Percentiles rank a stretch among this genome's conserved stretches.
phyloP scores from a whole-genome alignment of 2,888 invertebrate species.

The Cosmia trapezina region DNA sequence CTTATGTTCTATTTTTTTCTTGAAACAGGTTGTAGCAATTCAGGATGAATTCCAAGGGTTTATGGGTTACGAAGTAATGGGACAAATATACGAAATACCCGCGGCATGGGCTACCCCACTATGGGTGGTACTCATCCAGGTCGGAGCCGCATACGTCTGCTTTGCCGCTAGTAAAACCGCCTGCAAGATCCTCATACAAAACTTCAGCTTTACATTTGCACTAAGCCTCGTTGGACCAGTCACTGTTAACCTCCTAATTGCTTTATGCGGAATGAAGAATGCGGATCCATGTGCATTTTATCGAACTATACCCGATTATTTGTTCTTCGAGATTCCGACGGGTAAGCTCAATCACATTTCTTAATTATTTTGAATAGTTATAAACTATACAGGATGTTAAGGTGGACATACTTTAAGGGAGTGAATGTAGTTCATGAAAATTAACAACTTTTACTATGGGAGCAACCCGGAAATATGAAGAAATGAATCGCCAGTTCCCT shows the following conservation, averaged over 20 bases:
- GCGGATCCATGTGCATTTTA: slow-evolving; percentile 92
- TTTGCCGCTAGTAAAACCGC: slow-evolving; percentile 94
- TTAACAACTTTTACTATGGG: background rate
- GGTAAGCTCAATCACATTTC: slow-evolving; percentile 70
- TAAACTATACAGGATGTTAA: background rate
- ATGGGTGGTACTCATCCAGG: slow-evolving; percentile 92
- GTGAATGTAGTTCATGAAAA: background rate
- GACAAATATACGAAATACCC: slow-evolving; percentile 74
- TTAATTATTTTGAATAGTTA: background rate
- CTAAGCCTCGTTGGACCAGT: slow-evolving; percentile 94
- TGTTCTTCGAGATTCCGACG: slow-evolving; percentile 96
- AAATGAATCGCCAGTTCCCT: background rate
- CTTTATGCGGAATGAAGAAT: slow-evolving; percentile 92
- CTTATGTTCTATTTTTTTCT: background rate
- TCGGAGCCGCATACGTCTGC: slow-evolving; percentile 92
- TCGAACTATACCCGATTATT: slow-evolving; percentile 93
- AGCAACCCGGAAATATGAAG: background rate
- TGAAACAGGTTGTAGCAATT: slow-evolving; percentile 84
- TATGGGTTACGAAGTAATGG: slow-evolving; percentile 80
- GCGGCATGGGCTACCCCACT: slow-evolving; percentile 85
- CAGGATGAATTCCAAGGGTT: slow-evolving; percentile 78
- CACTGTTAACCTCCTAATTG: slow-evolving; percentile 92
- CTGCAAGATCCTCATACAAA: slow-evolving; percentile 97
- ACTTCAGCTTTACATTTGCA: slow-evolving; percentile 96
- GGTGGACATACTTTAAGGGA: background rate